These are phyloP conservation scores for Octomys mimax DNA, from an alignment of 2,797 vertebrate genomes.

Conservation along the genomic window DNA sequence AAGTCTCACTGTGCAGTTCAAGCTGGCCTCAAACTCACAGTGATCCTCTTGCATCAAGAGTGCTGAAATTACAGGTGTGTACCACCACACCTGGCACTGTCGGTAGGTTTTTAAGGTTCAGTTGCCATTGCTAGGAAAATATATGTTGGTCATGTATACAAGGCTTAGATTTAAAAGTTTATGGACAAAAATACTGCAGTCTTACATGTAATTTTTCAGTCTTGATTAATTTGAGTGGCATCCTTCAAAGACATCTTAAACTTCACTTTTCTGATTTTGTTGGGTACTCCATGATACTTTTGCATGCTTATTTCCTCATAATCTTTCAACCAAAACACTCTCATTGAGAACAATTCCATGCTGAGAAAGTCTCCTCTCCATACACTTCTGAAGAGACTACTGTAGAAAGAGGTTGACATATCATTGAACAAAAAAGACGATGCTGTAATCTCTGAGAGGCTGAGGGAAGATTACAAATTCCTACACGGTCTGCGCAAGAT, in stretches of 20 bases:
- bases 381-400: not conserved
- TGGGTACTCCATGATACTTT: not conserved
- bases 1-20: not conserved
- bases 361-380: constrained; percentile 7
- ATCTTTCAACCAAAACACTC: not conserved
- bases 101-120: not conserved
- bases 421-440: constrained; percentile 17
- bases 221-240: constrained; percentile 53
- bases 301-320: constrained; percentile 39
- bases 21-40: not conserved
- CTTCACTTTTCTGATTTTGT: not conserved
- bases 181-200: constrained; percentile 9
- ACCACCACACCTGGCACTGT: not conserved
- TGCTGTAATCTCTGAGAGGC: not conserved
- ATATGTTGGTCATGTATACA: not conserved
- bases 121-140: constrained; percentile 10
- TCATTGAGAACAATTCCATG: not conserved
- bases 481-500: not conserved
- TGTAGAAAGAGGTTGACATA: constrained; percentile 41
- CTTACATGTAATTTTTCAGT: constrained; percentile 8
- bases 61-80: not conserved
- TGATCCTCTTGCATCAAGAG: not conserved
- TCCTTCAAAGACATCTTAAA: constrained; percentile 17
- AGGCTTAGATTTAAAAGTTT: constrained; percentile 51
- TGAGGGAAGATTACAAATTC: not conserved